Base-by-base conservation (phyloP, 2,113 vertebrate genomes). In the Hemiprocne comata region DNA sequence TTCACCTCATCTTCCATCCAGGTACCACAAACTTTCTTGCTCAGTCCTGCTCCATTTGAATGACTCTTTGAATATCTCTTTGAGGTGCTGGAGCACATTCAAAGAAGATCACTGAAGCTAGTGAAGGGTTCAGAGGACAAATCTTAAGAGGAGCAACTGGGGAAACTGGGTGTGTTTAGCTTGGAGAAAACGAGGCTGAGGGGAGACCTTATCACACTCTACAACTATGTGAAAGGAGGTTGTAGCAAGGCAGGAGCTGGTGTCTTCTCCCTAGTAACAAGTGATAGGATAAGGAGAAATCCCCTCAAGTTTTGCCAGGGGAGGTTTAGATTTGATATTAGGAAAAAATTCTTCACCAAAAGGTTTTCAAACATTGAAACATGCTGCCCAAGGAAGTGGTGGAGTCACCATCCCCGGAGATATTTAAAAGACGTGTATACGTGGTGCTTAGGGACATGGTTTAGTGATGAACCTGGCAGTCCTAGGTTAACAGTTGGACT, bases 201-300 rank as follows among this genome's bases (percentile, higher is more conserved):
- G 29, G 18, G 19, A 46, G 7, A 53, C 7, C 7, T 60, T 26
- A 67, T 55, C 0, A 1, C 31, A 54, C 7, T 16, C 10, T 78
- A 42, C 10, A 33, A 8, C 20, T 61, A 40, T 14, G 6, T 66
- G 29, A 66, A 66, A 54, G 9, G 44, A 58, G 11, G 8, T 23
- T 48, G 20, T 12, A 60, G 21, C 0, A 1, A 72, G 19, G 42
- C 14, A 6, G 2, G 13, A 6, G 9, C 53, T 0, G 0, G 17
- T 33, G 9, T 74, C 29, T 60, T 42, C 6, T 48, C 78, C 64
- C 21, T 44, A 38, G 13, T 38, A 51, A n/a, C 9, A 46, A 31
- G 16, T 12, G 4, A 29, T 11, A n/a, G 17, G 21, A 70, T 2
- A 13, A 55, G 33, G 71, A 19, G 28, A 65, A 82, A 53, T 2